Evolutionary conservation across 1,140 invertebrate species (phyloP).

Genomic region (Aporrectodea caliginosa): DNA sequence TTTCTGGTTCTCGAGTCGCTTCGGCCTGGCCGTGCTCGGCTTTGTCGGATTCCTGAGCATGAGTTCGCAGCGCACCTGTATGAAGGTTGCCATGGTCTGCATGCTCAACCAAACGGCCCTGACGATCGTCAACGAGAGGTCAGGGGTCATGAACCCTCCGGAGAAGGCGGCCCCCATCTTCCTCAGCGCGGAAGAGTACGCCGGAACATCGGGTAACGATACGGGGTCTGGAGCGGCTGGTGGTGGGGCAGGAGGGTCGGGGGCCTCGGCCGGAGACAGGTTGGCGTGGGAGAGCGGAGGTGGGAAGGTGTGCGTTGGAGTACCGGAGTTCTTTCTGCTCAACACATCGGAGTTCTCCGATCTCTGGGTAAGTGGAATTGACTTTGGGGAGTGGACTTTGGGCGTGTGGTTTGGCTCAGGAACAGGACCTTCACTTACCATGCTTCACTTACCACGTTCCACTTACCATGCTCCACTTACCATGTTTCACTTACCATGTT

Average conservation of each 20-base stretch:
- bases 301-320: background rate
- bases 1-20: constrained; percentile 36
- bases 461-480: too few relatives aligned
- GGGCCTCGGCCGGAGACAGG: background rate
- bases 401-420: too few relatives aligned
- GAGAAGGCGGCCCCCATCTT: too few relatives aligned
- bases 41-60: constrained; percentile 40
- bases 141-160: background rate
- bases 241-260: too few relatives aligned
- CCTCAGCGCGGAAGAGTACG: too few relatives aligned
- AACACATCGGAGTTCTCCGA: constrained; percentile 1
- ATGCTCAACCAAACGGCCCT: constrained; percentile 62
- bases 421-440: too few relatives aligned
- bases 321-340: constrained; percentile 11
- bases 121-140: background rate
- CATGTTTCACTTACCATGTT: too few relatives aligned
- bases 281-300: background rate
- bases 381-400: too few relatives aligned
- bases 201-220: background rate
- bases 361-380: background rate
- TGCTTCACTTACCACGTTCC: too few relatives aligned
- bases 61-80: constrained; percentile 79
- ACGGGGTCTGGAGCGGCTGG: background rate
- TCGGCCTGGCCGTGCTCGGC: constrained; percentile 37
- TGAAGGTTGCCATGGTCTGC: constrained; percentile 82